These are phyloP conservation scores for Porites cylindrica DNA, from an alignment of 92 coral and sea anemone species.

Conservation along the genomic window DNA sequence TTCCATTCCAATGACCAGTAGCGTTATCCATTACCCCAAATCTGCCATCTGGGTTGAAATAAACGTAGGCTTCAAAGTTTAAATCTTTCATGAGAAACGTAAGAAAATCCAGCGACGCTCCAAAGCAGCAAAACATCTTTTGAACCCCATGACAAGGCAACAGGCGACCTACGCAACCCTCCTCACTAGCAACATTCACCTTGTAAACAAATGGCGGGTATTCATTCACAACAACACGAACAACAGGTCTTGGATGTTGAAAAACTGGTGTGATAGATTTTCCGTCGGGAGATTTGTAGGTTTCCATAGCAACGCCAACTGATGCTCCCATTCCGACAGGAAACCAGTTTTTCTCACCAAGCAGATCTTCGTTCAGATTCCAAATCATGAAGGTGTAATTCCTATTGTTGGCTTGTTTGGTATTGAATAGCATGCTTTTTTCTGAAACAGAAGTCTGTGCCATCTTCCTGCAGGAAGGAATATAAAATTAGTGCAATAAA, in stretches of 20 bases:
- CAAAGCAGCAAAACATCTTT: constrained; percentile 53
- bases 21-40: constrained; percentile 33
- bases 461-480: background rate
- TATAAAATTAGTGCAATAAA: background rate
- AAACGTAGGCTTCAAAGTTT: constrained; percentile 45
- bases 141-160: background rate
- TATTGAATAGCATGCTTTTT: background rate
- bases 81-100: constrained; percentile 52
- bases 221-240: constrained; percentile 28
- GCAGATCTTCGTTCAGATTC: background rate
- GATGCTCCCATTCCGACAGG: constrained; percentile 19
- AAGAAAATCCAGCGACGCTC: constrained; percentile 59
- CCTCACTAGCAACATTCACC: background rate
- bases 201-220: constrained; percentile 23
- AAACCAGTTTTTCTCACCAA: constrained; percentile 2
- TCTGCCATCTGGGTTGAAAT: constrained; percentile 57
- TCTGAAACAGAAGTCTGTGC: background rate
- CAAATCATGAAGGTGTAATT: constrained; percentile 12
- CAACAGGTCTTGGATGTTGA: background rate
- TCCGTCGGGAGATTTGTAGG: constrained; percentile 15
- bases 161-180: background rate
- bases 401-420: background rate
- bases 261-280: background rate
- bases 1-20: constrained; percentile 55
- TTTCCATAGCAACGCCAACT: constrained; percentile 22